Conservation (phyloP, 2,113 vertebrate species). For the Thunnus maccoyii region DNA sequence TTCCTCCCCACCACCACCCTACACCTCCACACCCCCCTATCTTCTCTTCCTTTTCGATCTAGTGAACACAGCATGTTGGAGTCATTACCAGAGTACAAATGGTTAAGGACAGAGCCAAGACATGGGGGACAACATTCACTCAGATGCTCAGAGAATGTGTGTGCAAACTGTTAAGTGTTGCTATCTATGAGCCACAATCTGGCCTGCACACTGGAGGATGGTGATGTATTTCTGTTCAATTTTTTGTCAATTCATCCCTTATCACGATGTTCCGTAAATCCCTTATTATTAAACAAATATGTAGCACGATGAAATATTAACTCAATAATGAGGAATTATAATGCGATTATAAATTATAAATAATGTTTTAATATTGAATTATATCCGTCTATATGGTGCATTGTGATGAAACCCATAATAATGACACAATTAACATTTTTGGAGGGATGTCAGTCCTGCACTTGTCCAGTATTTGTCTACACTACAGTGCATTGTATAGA, state of each 20-base stretch:
- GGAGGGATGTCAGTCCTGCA: too few species aligned
- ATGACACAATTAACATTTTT: too few species aligned
- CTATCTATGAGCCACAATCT: slow-evolving; percentile 25
- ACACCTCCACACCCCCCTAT: not conserved
- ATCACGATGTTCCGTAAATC: not conserved
- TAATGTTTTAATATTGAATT: too few species aligned
- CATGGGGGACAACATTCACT: slow-evolving; percentile 54
- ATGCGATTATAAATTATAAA: too few species aligned
- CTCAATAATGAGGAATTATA: too few species aligned
- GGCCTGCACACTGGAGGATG: not conserved
- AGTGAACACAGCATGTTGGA: slow-evolving; percentile 70
- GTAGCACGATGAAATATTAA: too few species aligned
- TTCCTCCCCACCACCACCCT: not conserved
- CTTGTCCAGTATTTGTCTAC: not conserved
- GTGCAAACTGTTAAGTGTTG: slow-evolving; percentile 30
- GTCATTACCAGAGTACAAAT: slow-evolving; percentile 75
- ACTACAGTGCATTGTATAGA: not conserved
- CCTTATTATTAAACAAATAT: not conserved
- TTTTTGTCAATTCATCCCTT: not conserved
- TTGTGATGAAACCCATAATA: too few species aligned
- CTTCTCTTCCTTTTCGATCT: slow-evolving; percentile 68
- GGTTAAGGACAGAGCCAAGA: slow-evolving; percentile 70
- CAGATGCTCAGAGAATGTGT: slow-evolving; percentile 37
- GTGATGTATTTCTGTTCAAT: not conserved
- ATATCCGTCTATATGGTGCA: too few species aligned